Evolutionary conservation across 1,140 invertebrate genomes (phyloP).

Genomic region (Drosophila obscura): DNA sequence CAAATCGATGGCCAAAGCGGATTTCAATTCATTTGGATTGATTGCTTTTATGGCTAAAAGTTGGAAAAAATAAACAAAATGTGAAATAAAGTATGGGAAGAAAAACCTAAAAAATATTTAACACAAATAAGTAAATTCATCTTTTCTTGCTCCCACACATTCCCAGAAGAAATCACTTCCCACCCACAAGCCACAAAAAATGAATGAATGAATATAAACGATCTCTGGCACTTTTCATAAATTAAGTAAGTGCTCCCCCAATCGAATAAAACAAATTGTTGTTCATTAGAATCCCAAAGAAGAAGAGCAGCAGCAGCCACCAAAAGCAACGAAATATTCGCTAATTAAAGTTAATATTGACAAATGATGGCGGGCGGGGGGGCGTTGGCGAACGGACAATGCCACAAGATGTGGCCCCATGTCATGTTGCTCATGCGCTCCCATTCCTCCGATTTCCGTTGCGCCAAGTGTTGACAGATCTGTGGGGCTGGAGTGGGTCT

Average conservation of each 20-base stretch:
- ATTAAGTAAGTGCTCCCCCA: conserved; percentile 34
- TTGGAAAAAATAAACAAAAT: no score
- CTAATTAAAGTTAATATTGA: conserved; percentile 82
- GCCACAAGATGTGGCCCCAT: conserved; percentile 57
- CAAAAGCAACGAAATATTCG: conserved; percentile 41
- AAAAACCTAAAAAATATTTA: no score
- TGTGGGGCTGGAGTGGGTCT: conserved; percentile 45
- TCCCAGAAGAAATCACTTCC: conserved; percentile 24
- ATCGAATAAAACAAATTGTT: conserved; percentile 67
- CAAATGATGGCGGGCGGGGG: conserved; percentile 74
- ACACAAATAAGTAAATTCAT: no score
- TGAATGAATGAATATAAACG: conserved; percentile 69
- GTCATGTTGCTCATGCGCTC: conserved; percentile 18
- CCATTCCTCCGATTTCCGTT: conserved; percentile 28
- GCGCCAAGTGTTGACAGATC: conserved; percentile 73
- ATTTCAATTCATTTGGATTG: no score
- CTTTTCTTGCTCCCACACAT: neutral
- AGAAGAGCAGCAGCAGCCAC: conserved; percentile 28
- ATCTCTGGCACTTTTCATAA: conserved; percentile 31
- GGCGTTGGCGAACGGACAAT: conserved; percentile 64
- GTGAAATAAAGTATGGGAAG: no score
- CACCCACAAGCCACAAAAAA: conserved; percentile 19
- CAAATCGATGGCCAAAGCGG: no score
- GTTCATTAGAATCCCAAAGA: conserved; percentile 44
- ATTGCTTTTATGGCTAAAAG: no score